Conservation (phyloP, 2,888 invertebrate genomes). For the Limnephilus lunatus region DNA sequence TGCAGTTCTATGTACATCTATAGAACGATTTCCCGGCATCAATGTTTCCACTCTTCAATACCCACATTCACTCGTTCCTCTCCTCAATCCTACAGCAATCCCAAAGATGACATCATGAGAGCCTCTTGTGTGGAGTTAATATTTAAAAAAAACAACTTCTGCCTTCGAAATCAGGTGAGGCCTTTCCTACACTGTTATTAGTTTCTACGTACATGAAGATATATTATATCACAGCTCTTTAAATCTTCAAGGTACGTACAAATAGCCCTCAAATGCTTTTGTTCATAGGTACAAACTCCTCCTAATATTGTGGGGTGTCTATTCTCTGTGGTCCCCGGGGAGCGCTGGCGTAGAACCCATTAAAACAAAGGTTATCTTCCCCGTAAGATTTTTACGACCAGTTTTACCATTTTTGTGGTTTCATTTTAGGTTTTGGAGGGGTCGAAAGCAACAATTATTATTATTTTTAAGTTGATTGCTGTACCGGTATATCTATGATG, state of each 20-base stretch:
- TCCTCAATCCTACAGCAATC: no score
- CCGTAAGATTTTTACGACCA: constrained; percentile 44
- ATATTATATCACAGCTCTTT: no score
- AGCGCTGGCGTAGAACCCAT: constrained; percentile 20
- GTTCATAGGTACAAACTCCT: background rate
- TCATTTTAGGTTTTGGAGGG: constrained; percentile 39
- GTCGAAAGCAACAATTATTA: background rate
- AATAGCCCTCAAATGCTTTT: background rate
- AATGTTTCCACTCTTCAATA: no score
- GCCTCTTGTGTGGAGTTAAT: no score
- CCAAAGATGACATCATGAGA: no score
- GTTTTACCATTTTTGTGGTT: constrained; percentile 49
- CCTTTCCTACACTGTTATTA: no score
- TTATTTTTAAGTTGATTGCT: constrained; percentile 2
- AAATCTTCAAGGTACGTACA: background rate
- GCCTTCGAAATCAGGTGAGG: no score
- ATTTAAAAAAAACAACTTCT: no score
- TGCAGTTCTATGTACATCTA: no score
- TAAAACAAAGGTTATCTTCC: constrained; percentile 62
- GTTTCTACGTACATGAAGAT: no score
- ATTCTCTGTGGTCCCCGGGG: background rate
- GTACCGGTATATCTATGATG: background rate
- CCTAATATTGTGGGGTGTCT: background rate
- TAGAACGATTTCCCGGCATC: no score
- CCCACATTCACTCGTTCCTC: no score